Evolutionary conservation across 2,113 vertebrate genomes (phyloP), one percentile per base, ranked within the genome.

Genomic region (Proteles cristata): DNA sequence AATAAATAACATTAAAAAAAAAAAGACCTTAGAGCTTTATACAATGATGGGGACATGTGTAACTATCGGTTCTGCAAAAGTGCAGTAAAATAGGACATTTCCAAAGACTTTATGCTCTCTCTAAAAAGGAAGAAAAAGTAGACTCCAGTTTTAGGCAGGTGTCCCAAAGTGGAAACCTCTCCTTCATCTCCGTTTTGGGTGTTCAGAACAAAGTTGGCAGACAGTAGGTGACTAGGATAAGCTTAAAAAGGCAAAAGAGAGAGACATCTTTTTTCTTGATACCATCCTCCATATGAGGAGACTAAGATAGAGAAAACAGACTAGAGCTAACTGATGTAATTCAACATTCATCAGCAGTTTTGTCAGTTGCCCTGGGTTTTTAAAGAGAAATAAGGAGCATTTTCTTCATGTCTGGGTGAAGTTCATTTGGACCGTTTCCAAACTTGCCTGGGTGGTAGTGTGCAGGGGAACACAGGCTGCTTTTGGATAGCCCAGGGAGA

Each of bases 331-430:
- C 77, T 35, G 50, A 68, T 73, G 2, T 71, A 25, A 61, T 55
- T 82, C 90, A 85, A 19, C 92, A 83, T 58, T 74, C 14, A 35
- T 76, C 28, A 5, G 45, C 87, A 53, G 39, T 39, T 74, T 39
- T 88, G 23, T 77, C 69, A 31, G 0, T 58, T 69, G 61, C 65
- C 68, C 66, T 88, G 87, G 7, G 19, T 85, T 73, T 82, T 50
- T 69, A 71, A 80, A 96, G 23, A 96, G 77, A 87, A 94, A 19
- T 76, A 28, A 79, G 45, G 91, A 81, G 16, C 73, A 43, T 94
- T 45, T 35, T 77, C 76, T 86, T 81, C 0, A 0, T n/a, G 28
- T 35, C 43, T 92, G 79, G 77, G 73, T 65, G 26, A 48, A 86
- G 86, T 58, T 82, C 15, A 8, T 86, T 35, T 88, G 74, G 66